Evolutionary conservation across 2,888 invertebrate species (phyloP).

Genomic region (Silvanus unidentatus): DNA sequence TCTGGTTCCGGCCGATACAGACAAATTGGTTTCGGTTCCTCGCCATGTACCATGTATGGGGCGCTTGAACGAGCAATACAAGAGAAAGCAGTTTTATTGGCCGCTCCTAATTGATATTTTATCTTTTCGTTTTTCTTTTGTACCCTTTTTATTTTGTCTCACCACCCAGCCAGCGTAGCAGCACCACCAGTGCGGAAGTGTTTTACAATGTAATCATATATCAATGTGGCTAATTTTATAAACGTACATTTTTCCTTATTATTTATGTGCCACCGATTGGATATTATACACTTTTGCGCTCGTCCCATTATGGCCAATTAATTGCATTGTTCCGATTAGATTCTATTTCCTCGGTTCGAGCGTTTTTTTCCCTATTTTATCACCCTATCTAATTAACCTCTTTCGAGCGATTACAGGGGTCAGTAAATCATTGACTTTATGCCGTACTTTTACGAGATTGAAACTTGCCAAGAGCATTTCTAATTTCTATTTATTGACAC

Average conservation of each 20-base stretch:
- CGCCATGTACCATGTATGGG: neutral
- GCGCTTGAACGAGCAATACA: neutral
- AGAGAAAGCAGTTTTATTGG: slow-evolving; percentile 14
- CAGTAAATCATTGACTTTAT: slow-evolving; percentile 4
- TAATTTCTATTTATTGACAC: slow-evolving; percentile 1
- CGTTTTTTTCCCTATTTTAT: neutral
- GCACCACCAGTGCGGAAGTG: too few species aligned
- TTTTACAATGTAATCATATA: neutral
- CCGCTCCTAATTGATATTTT: slow-evolving; percentile 22
- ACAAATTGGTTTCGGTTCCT: slow-evolving; percentile 12
- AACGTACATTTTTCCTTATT: neutral
- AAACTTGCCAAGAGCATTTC: neutral
- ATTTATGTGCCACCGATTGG: neutral
- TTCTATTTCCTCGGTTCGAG: neutral
- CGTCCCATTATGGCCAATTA: too few species aligned
- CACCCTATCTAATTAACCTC: neutral
- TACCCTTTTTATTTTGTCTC: slow-evolving; percentile 5
- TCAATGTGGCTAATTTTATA: neutral
- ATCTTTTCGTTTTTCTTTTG: slow-evolving; percentile 16
- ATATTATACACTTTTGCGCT: too few species aligned
- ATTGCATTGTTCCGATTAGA: neutral
- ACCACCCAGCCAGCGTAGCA: too few species aligned
- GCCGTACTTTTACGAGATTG: slow-evolving; percentile 3
- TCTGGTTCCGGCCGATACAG: slow-evolving; percentile 14
- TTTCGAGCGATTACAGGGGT: neutral